These are phyloP conservation scores for Lampropteryx suffumata DNA, from an alignment of 2,888 invertebrate genomes.

Conservation along the genomic window DNA sequence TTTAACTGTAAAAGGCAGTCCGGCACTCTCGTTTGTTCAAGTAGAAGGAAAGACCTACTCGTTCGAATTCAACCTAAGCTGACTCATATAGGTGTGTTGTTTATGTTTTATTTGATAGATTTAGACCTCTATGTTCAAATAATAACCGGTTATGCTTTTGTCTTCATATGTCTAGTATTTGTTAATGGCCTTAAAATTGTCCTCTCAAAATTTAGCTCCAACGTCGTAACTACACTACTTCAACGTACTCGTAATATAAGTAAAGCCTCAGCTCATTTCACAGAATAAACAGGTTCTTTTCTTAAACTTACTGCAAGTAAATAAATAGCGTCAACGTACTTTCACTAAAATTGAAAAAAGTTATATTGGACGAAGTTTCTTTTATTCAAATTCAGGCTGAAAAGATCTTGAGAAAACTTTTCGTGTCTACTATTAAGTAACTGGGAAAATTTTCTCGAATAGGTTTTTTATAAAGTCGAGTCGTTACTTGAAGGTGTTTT, in stretches of 20 bases:
- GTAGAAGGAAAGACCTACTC: not conserved
- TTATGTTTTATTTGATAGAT: too few relatives aligned
- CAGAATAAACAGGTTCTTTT: conserved; percentile 38
- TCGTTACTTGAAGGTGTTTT: conserved; percentile 18
- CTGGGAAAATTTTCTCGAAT: conserved; percentile 26
- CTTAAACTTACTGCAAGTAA: conserved; percentile 32
- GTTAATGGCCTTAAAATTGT: too few relatives aligned
- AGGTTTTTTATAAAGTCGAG: conserved; percentile 25
- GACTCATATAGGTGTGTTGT: not conserved
- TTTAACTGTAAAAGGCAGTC: conserved; percentile 9
- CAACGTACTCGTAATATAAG: too few relatives aligned
- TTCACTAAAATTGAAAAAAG: conserved; percentile 39
- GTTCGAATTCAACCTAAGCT: not conserved
- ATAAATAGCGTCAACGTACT: conserved; percentile 34
- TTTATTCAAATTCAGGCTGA: conserved; percentile 35
- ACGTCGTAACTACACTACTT: too few relatives aligned
- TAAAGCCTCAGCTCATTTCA: not conserved
- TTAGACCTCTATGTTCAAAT: too few relatives aligned
- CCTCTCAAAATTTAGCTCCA: too few relatives aligned
- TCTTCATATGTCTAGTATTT: too few relatives aligned
- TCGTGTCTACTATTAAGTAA: conserved; percentile 23
- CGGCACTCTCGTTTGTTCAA: not conserved
- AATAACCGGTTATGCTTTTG: too few relatives aligned
- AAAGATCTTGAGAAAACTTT: conserved; percentile 32
- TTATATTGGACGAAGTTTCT: conserved; percentile 39